Evolutionary conservation across 1,140 invertebrate genomes (phyloP).

Genomic region (Conopomorpha cramerella): DNA sequence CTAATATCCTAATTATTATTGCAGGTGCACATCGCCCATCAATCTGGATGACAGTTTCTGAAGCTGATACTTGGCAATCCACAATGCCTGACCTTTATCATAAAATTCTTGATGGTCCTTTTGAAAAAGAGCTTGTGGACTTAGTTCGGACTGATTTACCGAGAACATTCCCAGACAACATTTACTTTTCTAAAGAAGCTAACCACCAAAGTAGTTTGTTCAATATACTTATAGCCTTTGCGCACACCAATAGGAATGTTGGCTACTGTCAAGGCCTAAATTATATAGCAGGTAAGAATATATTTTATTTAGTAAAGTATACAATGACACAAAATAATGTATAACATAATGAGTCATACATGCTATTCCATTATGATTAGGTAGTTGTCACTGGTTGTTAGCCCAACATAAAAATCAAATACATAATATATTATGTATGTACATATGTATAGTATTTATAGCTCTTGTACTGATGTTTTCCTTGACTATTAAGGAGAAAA

Average conservation of each 20-base stretch:
- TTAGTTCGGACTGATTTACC: conserved; percentile 84
- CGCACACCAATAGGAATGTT: conserved; percentile 82
- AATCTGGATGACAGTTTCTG: conserved; percentile 85
- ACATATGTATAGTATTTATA: no score
- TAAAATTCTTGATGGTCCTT: conserved; percentile 67
- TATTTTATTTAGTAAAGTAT: no score
- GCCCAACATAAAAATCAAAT: no score
- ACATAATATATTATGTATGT: no score
- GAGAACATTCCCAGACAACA: conserved; percentile 93
- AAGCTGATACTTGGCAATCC: conserved; percentile 72
- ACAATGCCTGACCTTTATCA: conserved; percentile 72
- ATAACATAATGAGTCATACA: no score
- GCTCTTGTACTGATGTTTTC: no score
- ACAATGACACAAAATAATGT: no score
- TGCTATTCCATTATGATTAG: no score
- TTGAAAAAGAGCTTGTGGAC: conserved; percentile 72
- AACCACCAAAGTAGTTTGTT: conserved; percentile 77
- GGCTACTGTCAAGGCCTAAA: conserved; percentile 95
- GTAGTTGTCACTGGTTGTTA: no score
- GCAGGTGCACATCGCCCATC: conserved; percentile 67
- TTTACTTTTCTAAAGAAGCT: conserved; percentile 80
- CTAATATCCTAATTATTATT: conserved; percentile 26
- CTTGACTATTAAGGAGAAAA: no score
- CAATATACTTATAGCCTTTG: conserved; percentile 87
- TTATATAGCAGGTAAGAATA: conserved; percentile 82